Evolutionary conservation across 2,888 invertebrate species (phyloP).

Genomic region (Ctenicera cuprea): DNA sequence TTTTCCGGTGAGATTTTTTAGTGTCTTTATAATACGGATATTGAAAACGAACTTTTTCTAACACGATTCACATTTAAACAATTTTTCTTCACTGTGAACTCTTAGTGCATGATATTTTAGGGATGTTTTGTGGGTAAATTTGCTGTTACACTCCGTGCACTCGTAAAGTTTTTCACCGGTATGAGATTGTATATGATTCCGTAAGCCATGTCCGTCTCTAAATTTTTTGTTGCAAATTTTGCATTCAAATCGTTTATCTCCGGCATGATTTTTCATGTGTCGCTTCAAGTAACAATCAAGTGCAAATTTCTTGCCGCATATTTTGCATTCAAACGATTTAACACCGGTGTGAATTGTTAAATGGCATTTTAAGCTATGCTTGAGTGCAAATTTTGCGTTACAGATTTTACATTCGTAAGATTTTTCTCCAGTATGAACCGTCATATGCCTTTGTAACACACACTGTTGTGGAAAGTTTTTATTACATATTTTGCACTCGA

Average conservation of each 20-base stretch:
- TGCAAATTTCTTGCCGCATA: not conserved
- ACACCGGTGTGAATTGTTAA: not conserved
- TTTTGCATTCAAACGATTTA: not conserved
- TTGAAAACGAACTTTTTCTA: not conserved
- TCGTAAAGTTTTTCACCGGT: no score
- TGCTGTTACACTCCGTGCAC: no score
- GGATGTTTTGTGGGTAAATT: no score
- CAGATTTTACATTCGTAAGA: not conserved
- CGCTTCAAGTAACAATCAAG: not conserved
- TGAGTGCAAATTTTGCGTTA: not conserved
- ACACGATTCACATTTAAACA: not conserved
- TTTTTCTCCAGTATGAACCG: not conserved
- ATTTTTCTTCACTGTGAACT: no score
- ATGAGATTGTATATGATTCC: not conserved
- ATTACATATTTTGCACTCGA: no score
- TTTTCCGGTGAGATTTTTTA: not conserved
- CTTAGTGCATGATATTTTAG: no score
- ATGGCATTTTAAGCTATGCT: not conserved
- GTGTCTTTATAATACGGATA: not conserved
- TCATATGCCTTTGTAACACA: no score
- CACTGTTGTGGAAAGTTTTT: no score
- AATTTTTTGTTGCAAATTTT: not conserved
- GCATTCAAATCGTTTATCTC: not conserved
- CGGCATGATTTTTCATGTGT: not conserved
- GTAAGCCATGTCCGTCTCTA: not conserved